phyloP scores from a whole-genome alignment of 1,140 invertebrate genomes.

The Acromyrmex charruanus region DNA sequence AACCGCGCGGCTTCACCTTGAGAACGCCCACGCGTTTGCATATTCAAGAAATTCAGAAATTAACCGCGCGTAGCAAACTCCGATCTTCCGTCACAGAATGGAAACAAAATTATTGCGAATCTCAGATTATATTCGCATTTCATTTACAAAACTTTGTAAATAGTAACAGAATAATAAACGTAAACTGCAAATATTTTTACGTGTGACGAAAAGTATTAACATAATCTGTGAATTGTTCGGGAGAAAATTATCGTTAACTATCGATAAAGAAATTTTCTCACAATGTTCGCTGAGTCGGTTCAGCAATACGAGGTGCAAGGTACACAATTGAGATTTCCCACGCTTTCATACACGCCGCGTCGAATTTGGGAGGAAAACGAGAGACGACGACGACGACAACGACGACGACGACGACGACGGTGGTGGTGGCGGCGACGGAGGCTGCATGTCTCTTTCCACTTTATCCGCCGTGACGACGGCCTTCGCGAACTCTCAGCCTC shows the following conservation, averaged over 20 bases:
- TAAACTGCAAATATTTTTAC: not conserved
- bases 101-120: not conserved
- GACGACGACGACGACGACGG: not conserved
- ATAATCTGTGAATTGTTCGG: not conserved
- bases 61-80: slow-evolving; percentile 21
- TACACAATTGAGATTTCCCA: slow-evolving; percentile 9
- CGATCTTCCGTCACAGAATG: slow-evolving; percentile 7
- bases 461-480: slow-evolving; percentile 47
- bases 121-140: not conserved
- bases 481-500: slow-evolving; percentile 35
- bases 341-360: slow-evolving; percentile 23
- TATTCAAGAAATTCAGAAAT: slow-evolving; percentile 69
- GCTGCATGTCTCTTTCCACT: slow-evolving; percentile 43
- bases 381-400: not conserved
- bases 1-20: slow-evolving; percentile 65
- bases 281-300: not conserved
- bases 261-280: not conserved
- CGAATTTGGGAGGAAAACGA: slow-evolving; percentile 42
- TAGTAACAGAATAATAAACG: not conserved
- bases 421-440: not conserved
- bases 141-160: not conserved
- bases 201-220: not conserved
- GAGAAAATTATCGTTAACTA: not conserved
- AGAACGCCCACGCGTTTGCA: slow-evolving; percentile 64
- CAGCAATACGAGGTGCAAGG: not conserved